Evolutionary conservation across 2,113 vertebrate genomes (phyloP).

Genomic region (Callospermophilus lateralis): DNA sequence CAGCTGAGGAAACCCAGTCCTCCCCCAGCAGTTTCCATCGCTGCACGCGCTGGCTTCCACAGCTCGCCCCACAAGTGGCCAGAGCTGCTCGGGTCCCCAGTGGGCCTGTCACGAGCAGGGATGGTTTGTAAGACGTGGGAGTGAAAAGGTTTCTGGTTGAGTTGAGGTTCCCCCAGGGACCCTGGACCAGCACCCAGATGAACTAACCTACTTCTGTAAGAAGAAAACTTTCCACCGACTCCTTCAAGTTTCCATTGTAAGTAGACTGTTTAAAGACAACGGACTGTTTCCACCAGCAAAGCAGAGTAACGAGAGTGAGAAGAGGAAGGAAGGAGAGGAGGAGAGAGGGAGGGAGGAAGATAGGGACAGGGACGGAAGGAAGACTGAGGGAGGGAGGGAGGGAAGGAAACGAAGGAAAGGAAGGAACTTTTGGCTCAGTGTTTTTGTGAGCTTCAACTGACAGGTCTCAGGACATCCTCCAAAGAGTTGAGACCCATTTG

Average conservation of each 20-base stretch:
- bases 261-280: slow-evolving; percentile 39
- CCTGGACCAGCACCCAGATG: neutral
- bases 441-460: neutral
- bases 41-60: slow-evolving; percentile 47
- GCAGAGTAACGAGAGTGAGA: neutral
- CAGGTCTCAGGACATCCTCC: neutral
- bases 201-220: neutral
- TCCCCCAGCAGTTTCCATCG: slow-evolving; percentile 40
- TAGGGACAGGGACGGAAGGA: too few species aligned
- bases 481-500: neutral
- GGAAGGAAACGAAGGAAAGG: too few species aligned
- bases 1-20: neutral
- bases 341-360: too few species aligned
- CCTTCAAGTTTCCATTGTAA: slow-evolving; percentile 56
- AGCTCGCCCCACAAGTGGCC: slow-evolving; percentile 57
- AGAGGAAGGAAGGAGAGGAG: too few species aligned
- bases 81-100: neutral
- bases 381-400: too few species aligned
- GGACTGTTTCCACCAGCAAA: neutral
- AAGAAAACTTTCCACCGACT: slow-evolving; percentile 58
- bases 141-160: neutral
- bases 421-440: neutral
- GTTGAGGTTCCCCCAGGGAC: slow-evolving; percentile 22
- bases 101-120: neutral
- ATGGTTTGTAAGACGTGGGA: neutral